Percentiles rank a stretch among this genome's conserved stretches.
phyloP scores from a whole-genome alignment of 1,140 invertebrate genomes.

The Bombus cullumanus region DNA sequence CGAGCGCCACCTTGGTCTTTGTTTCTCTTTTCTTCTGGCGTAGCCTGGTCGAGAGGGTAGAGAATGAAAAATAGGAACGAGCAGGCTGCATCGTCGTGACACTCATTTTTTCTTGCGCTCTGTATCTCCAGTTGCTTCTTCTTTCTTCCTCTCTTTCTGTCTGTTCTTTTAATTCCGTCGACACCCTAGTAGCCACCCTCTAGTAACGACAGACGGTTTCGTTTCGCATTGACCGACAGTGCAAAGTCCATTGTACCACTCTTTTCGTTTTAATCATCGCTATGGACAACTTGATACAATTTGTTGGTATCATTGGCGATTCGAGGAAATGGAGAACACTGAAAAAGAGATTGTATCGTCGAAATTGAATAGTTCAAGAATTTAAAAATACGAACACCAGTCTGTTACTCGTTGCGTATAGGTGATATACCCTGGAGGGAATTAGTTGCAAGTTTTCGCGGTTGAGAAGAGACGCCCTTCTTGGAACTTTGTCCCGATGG shows the following conservation, averaged over 20 bases:
- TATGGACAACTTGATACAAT: background rate
- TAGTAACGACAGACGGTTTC: slow-evolving; percentile 54
- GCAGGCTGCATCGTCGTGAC: slow-evolving; percentile 21
- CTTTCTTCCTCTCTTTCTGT: background rate
- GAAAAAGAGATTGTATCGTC: background rate
- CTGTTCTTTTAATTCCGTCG: background rate
- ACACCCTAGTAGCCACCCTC: slow-evolving; percentile 37
- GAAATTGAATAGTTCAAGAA: background rate
- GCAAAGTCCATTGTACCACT: background rate
- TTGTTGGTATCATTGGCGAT: background rate
- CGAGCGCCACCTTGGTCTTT: background rate
- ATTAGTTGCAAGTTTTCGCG: slow-evolving; percentile 11
- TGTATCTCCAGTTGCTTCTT: slow-evolving; percentile 36
- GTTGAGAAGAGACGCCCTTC: background rate
- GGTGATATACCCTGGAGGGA: background rate
- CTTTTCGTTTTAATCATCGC: too few species aligned
- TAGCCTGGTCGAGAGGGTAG: background rate
- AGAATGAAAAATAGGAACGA: slow-evolving; percentile 60
- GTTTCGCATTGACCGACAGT: slow-evolving; percentile 34
- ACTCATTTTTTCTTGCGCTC: slow-evolving; percentile 39
- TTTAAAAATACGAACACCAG: background rate
- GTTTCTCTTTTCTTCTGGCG: slow-evolving; percentile 19
- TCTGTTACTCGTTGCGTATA: background rate
- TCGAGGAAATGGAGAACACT: background rate
- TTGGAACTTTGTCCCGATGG: background rate